Evolutionary conservation across 1,140 invertebrate genomes (phyloP).

Genomic region (Bombyx mori): ASM3026992v2 NC_085112.1:10680501-10681000

Average conservation of each 20-base stretch:
- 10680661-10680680: background rate
- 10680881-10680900: background rate
- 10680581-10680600: slow-evolving; percentile 27
- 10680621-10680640: slow-evolving; percentile 6
- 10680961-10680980: slow-evolving; percentile 43
- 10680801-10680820: too few relatives aligned
- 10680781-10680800: too few relatives aligned
- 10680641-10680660: background rate
- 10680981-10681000: slow-evolving; percentile 55
- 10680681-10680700: background rate
- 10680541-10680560: slow-evolving; percentile 14
- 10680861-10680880: background rate
- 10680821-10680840: too few relatives aligned
- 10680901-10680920: slow-evolving; percentile 15
- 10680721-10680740: background rate
- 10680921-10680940: slow-evolving; percentile 29
- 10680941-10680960: slow-evolving; percentile 49
- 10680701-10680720: background rate
- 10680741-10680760: background rate
- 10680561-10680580: slow-evolving; percentile 19
- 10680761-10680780: too few relatives aligned
- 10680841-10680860: too few relatives aligned
- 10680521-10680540: slow-evolving; percentile 23
- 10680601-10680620: slow-evolving; percentile 15
- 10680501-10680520: slow-evolving; percentile 17